Base-by-base conservation (phyloP, 1,140 invertebrate genomes). In the Rhopalosiphum padi region DNA sequence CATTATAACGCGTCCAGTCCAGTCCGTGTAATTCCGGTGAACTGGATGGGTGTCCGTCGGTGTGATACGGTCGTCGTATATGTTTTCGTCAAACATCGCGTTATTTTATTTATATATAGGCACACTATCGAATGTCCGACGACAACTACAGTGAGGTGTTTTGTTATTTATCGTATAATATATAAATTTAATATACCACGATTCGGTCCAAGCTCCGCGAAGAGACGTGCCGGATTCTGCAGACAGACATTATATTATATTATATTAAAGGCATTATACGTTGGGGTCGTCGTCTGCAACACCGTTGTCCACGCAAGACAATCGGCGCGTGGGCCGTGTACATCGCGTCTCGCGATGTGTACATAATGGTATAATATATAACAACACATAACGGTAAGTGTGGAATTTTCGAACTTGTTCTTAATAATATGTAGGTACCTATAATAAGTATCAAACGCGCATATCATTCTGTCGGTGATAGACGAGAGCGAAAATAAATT, bases 1-100 rank as follows among this genome's bases (percentile, higher is more conserved):
- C 30, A 77, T 35, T 77, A 6, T 18, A 77, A 77, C 35, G 41
- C 68, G 30, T 30, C 41, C 68, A 46, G 53, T 82, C 68, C 77
- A 92, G 91, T 92, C 91, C 68, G 91, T 92, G 91, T 92, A 92
- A 92, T 92, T 92, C 91, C 91, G 68, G 91, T 92, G 77, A 83
- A 83, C 46, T 46, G 77, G 91, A 92, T 83, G 91, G 91, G 77
- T 92, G 91, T 92, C 90, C 43, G 41, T 46, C 30, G 68, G 35
- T 25, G 68, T 25, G 77, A 83, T 83, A 85, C 37, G 23, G 23
- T 41, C 83, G 83, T 85, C 83, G 83, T 85, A 23, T 25, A 15
- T n/a, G 83, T 77, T 77, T 77, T 77, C 30, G 60, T n/a, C 30
- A 77, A n/a, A 77, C 23, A 55, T 90, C 22, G 43, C 23, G 22